These are phyloP conservation scores for Opisthograptis luteolata DNA, from an alignment of 2,888 invertebrate genomes.

Conservation along the genomic window DNA sequence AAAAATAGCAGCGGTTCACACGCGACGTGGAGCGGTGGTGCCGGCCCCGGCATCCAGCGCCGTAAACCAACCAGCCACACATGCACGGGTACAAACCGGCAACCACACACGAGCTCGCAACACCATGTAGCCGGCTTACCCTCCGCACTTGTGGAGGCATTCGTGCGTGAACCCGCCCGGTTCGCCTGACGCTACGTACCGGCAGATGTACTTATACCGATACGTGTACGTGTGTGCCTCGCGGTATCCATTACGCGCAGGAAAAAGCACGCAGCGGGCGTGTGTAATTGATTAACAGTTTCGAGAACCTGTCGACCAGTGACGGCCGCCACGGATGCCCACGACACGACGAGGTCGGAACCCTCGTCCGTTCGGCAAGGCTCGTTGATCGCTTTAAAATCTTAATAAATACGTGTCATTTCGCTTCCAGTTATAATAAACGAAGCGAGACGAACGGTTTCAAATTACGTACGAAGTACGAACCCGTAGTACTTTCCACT, in stretches of 20 bases:
- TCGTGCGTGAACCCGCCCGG: slow-evolving; percentile 69
- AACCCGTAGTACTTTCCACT: slow-evolving; percentile 37
- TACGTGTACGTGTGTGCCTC: slow-evolving; percentile 59
- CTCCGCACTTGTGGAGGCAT: slow-evolving; percentile 67
- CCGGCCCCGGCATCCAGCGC: slow-evolving; percentile 40
- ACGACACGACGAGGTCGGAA: slow-evolving; percentile 20
- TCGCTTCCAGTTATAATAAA: slow-evolving; percentile 44
- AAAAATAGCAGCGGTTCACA: slow-evolving; percentile 69
- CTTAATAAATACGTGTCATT: slow-evolving; percentile 62
- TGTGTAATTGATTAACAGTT: slow-evolving; percentile 81
- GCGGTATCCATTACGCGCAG: slow-evolving; percentile 76
- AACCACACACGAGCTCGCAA: slow-evolving; percentile 44
- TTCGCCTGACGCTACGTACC: slow-evolving; percentile 20
- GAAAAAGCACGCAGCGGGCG: slow-evolving; percentile 73
- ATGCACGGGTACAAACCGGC: slow-evolving; percentile 31
- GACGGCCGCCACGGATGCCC: slow-evolving; percentile 46
- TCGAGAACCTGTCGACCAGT: slow-evolving; percentile 63
- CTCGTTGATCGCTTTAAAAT: slow-evolving; percentile 55
- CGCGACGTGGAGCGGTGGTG: slow-evolving; percentile 53
- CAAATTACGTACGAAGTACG: slow-evolving; percentile 41
- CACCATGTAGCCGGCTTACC: slow-evolving; percentile 47
- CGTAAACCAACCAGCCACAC: slow-evolving; percentile 56
- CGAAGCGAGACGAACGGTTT: slow-evolving; percentile 45
- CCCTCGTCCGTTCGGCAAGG: slow-evolving; percentile 28
- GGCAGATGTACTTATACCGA: slow-evolving; percentile 57